These are phyloP conservation scores for Drosophila parabipectinata DNA, from an alignment of 1,140 invertebrate species.

Conservation along the genomic window DNA sequence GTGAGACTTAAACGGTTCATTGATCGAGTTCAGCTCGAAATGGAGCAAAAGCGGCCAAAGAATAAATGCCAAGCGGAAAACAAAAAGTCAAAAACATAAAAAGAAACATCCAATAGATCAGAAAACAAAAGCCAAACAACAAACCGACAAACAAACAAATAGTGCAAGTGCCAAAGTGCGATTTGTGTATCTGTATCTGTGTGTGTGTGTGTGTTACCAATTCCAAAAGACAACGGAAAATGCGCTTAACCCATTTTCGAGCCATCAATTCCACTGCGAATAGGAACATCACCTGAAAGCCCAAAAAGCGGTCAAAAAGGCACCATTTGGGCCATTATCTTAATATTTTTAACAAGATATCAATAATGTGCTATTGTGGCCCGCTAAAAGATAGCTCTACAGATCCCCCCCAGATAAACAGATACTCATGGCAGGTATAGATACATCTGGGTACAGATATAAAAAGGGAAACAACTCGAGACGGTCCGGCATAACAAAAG, in stretches of 20 bases:
- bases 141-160: conserved; percentile 31
- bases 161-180: conserved; percentile 68
- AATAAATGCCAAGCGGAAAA: conserved; percentile 37
- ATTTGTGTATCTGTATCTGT: conserved; percentile 27
- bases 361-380: no score
- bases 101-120: background rate
- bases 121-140: conserved; percentile 15
- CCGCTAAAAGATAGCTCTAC: background rate
- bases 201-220: conserved; percentile 43
- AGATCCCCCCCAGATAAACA: conserved; percentile 1
- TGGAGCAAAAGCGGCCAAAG: conserved; percentile 54
- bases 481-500: conserved; percentile 41
- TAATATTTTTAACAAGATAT: no score
- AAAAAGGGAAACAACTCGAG: background rate
- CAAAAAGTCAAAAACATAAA: background rate
- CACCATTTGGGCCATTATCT: background rate
- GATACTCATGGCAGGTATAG: background rate
- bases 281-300: conserved; percentile 19
- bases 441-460: background rate
- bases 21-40: conserved; percentile 73
- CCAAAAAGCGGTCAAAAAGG: conserved; percentile 50
- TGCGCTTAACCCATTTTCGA: conserved; percentile 70
- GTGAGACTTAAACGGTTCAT: conserved; percentile 71
- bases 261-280: background rate
- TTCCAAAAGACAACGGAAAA: conserved; percentile 43